phyloP scores from a whole-genome alignment of 2,113 vertebrate genomes.

The Mesembrinibis cayennensis region DNA sequence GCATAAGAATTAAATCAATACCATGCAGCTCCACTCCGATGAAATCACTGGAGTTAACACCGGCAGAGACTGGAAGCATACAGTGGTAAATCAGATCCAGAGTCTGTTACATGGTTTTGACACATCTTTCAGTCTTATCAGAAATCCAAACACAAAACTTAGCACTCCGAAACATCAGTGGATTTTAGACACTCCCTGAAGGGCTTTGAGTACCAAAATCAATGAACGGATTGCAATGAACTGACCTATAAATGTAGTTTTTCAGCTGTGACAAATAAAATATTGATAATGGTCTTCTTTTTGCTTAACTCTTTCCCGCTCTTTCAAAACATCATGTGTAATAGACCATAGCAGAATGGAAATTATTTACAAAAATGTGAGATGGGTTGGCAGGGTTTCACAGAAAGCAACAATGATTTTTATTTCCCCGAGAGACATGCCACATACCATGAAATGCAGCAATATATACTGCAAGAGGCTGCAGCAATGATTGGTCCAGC shows the following conservation, averaged over 20 bases:
- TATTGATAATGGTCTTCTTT: constrained; percentile 60
- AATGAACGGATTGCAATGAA: constrained; percentile 20
- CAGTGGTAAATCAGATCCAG: constrained; percentile 30
- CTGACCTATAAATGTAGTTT: constrained; percentile 46
- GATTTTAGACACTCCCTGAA: constrained; percentile 24
- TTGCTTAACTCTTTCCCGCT: constrained; percentile 47
- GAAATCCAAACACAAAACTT: constrained; percentile 41
- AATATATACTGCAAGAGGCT: not conserved
- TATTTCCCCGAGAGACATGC: not conserved
- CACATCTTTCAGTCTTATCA: constrained; percentile 41
- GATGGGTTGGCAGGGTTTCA: not conserved
- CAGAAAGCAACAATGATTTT: constrained; percentile 15
- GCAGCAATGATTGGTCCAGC: not conserved
- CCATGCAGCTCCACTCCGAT: not conserved
- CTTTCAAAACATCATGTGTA: not conserved
- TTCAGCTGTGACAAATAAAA: constrained; percentile 64
- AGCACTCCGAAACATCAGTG: constrained; percentile 12
- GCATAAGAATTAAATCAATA: constrained; percentile 49
- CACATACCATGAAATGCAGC: not conserved
- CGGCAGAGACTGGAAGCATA: not conserved
- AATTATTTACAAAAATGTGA: constrained; percentile 22
- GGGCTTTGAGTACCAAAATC: constrained; percentile 38
- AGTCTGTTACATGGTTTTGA: constrained; percentile 25
- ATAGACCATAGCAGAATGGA: constrained; percentile 19
- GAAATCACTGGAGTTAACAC: constrained; percentile 32